Percentiles rank a stretch among this genome's conserved stretches.
Conservation (phyloP, 2,888 invertebrate genomes). For the Troglohyphantes excavatus region DNA sequence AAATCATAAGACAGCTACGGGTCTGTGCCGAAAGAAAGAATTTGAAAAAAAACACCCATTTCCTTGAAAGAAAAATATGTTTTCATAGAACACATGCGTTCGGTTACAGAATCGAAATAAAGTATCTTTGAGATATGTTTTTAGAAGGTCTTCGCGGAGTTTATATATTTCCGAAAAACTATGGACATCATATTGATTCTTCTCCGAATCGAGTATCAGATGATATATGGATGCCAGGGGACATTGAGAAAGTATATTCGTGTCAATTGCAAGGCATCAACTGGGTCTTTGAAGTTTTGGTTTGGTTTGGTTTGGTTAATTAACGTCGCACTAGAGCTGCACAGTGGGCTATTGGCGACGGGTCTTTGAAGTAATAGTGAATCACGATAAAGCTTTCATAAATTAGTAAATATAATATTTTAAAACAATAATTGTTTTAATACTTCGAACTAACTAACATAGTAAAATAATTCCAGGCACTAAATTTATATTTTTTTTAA, state of each 20-base stretch:
- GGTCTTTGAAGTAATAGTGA: too few relatives aligned
- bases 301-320: too few relatives aligned
- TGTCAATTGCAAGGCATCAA: background rate
- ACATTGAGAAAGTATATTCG: background rate
- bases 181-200: background rate
- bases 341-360: too few relatives aligned
- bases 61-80: constrained; percentile 25
- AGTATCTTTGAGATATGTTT: constrained; percentile 32
- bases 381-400: too few relatives aligned
- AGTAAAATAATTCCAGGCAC: too few relatives aligned
- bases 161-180: background rate
- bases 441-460: too few relatives aligned
- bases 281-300: too few relatives aligned
- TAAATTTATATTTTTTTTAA: too few relatives aligned
- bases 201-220: constrained; percentile 4
- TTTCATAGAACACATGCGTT: constrained; percentile 19
- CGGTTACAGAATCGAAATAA: constrained; percentile 26
- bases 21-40: background rate
- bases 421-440: too few relatives aligned
- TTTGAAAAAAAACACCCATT: background rate
- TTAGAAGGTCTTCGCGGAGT: background rate
- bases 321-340: too few relatives aligned
- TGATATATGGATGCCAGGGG: constrained; percentile 4
- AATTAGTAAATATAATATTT: too few relatives aligned
- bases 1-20: background rate